Percentiles rank a stretch among this genome's conserved stretches.
phyloP scores from a whole-genome alignment of 2,113 vertebrate genomes.

The Corvus hawaiiensis region DNA sequence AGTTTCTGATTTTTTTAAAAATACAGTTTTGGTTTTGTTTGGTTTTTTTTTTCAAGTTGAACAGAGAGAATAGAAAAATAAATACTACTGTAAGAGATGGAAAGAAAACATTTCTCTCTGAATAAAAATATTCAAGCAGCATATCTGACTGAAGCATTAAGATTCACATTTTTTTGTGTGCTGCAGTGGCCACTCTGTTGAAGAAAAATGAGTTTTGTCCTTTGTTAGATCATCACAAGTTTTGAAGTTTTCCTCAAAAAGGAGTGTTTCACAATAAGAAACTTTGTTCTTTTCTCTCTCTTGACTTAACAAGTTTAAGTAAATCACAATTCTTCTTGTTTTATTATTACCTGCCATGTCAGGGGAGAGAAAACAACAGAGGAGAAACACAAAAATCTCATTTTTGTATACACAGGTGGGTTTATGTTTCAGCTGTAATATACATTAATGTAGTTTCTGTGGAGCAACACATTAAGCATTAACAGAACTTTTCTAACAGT shows the following conservation, averaged over 20 bases:
- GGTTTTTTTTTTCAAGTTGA: neutral
- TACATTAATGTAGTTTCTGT: neutral
- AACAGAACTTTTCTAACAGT: neutral
- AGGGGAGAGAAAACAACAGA: neutral
- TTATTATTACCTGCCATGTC: neutral
- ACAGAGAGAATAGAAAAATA: neutral
- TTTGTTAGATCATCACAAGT: neutral
- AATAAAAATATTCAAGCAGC: neutral
- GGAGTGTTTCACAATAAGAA: neutral
- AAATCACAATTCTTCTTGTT: neutral
- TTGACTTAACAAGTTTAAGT: neutral
- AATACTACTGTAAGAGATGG: neutral
- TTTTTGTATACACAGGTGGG: neutral
- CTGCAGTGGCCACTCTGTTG: neutral
- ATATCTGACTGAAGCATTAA: neutral
- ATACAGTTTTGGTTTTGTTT: neutral
- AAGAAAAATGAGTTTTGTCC: neutral
- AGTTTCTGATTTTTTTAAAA: neutral
- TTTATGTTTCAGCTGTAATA: neutral
- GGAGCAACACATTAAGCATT: neutral
- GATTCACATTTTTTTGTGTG: neutral
- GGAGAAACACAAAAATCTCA: neutral
- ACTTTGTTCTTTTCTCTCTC: neutral
- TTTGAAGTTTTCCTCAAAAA: neutral
- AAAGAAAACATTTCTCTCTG: neutral